Percentiles rank a stretch among this genome's conserved stretches.
These are phyloP conservation scores for Clarias fuscus DNA, from an alignment of 2,797 vertebrate genomes.

Conservation along the genomic window DNA sequence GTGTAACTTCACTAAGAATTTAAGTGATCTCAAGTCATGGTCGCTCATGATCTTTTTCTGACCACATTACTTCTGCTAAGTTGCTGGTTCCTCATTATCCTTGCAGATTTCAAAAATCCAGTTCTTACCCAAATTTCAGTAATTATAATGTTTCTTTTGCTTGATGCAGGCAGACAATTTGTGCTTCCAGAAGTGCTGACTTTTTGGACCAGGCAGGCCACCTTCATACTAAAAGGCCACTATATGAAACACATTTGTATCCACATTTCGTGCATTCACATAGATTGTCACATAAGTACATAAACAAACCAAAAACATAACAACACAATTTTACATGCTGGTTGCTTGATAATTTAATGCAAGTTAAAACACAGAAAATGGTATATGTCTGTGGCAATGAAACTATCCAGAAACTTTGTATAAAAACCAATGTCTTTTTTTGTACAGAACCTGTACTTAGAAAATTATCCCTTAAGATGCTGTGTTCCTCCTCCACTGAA, in stretches of 20 bases:
- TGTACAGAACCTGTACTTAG: background rate
- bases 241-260: background rate
- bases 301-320: background rate
- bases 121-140: too few relatives aligned
- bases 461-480: constrained; percentile 57
- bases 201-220: too few relatives aligned
- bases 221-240: background rate
- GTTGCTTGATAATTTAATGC: background rate
- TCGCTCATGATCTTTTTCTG: too few relatives aligned
- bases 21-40: too few relatives aligned
- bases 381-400: background rate
- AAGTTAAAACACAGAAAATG: background rate
- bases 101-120: too few relatives aligned
- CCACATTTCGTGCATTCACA: background rate
- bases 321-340: too few relatives aligned
- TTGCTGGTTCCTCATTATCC: too few relatives aligned
- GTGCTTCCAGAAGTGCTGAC: too few relatives aligned
- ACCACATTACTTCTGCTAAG: too few relatives aligned
- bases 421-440: background rate
- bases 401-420: background rate
- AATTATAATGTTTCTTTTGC: too few relatives aligned
- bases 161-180: too few relatives aligned
- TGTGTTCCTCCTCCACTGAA: constrained; percentile 33
- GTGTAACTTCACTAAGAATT: too few relatives aligned
- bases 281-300: background rate